Conservation (phyloP, 2,113 vertebrate genomes). For the Pseudorhombus dupliciocellatus region DNA sequence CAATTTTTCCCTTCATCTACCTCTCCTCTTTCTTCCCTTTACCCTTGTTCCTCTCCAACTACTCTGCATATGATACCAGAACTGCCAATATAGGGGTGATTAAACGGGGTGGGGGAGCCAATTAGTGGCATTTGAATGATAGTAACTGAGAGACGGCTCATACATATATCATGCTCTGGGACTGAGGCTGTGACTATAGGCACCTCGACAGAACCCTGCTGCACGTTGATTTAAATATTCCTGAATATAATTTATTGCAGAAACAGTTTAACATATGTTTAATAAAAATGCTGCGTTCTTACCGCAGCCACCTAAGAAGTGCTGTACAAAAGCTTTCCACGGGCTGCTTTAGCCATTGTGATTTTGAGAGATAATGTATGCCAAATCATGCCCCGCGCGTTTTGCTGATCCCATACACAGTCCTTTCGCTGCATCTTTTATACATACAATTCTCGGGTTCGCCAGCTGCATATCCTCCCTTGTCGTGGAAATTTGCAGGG, state of each 20-base stretch:
- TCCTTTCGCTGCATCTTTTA: constrained; percentile 59
- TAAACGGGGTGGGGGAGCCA: constrained; percentile 55
- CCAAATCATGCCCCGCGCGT: constrained; percentile 63
- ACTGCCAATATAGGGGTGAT: constrained; percentile 61
- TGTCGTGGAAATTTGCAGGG: constrained; percentile 58
- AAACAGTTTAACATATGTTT: constrained; percentile 6
- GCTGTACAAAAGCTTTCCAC: constrained; percentile 17
- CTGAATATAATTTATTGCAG: constrained; percentile 11
- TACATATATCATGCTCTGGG: constrained; percentile 40
- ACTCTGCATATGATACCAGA: constrained; percentile 61
- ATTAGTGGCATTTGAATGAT: constrained; percentile 63
- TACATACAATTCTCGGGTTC: constrained; percentile 62
- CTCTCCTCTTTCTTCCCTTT: constrained; percentile 29
- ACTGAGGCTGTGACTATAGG: constrained; percentile 27
- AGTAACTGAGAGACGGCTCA: constrained; percentile 34
- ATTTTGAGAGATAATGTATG: constrained; percentile 61
- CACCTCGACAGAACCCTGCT: constrained; percentile 32
- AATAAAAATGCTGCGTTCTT: constrained; percentile 22
- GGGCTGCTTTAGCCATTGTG: constrained; percentile 23
- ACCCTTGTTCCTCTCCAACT: constrained; percentile 40
- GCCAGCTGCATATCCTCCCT: constrained; percentile 66
- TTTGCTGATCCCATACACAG: constrained; percentile 68
- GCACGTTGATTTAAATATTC: constrained; percentile 6
- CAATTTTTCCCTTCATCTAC: constrained; percentile 53
- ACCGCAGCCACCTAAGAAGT: constrained; percentile 7